A percentile compares a stretch with the other conserved stretches of the same genome.
These are phyloP conservation scores for Typhlichthys eigenmanni DNA, from an alignment of 2,797 vertebrate species.

Conservation along the genomic window DNA sequence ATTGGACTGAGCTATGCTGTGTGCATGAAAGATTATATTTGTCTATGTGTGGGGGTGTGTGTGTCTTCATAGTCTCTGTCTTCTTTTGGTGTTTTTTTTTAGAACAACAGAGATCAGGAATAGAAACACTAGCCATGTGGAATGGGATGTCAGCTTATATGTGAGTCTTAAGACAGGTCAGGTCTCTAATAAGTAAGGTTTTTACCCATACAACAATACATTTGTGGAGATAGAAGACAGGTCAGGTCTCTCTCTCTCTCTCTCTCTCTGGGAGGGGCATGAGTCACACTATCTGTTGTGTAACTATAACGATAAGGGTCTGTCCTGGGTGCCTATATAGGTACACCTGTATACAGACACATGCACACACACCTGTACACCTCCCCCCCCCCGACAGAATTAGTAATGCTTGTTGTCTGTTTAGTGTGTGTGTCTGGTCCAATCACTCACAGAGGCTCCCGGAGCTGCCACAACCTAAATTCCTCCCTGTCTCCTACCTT, in stretches of 20 bases:
- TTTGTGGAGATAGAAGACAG: too few relatives aligned
- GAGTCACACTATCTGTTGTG: too few relatives aligned
- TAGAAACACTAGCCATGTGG: constrained; percentile 57
- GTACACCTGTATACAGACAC: too few relatives aligned
- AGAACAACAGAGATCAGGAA: constrained; percentile 59
- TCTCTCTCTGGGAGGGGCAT: background rate
- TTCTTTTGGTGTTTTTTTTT: constrained; percentile 59
- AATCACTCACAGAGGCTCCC: constrained; percentile 68
- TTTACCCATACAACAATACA: too few relatives aligned
- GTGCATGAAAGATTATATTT: constrained; percentile 8
- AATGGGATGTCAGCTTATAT: constrained; percentile 39
- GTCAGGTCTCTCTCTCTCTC: background rate
- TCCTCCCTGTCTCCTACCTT: constrained; percentile 67
- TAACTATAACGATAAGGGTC: too few relatives aligned
- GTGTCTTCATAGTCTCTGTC: constrained; percentile 8
- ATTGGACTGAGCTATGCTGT: background rate
- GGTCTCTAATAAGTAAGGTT: background rate
- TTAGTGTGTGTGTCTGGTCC: constrained; percentile 63
- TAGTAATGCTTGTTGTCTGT: background rate
- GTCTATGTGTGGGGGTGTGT: constrained; percentile 18
- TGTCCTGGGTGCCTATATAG: too few relatives aligned
- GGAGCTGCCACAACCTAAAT: constrained; percentile 71
- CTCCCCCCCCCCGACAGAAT: background rate
- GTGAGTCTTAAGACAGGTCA: constrained; percentile 1
- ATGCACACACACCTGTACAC: too few relatives aligned